phyloP scores from a whole-genome alignment of 1,140 invertebrate species.

The Drosophila eugracilis region DNA sequence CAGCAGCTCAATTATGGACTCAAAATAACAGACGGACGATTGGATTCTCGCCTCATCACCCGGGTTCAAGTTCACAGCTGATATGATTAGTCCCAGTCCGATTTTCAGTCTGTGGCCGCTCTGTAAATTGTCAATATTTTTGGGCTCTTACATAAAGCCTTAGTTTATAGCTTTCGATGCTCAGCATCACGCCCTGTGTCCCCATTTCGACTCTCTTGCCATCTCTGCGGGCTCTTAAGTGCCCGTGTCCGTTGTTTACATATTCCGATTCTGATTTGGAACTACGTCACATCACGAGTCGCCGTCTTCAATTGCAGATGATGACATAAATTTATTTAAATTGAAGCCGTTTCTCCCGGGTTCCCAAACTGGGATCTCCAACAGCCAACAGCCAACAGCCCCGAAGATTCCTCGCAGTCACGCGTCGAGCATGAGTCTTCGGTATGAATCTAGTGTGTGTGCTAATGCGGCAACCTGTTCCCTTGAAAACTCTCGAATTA shows the following conservation, averaged over 20 bases:
- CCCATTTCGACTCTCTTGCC: conserved; percentile 24
- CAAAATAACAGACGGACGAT: conserved; percentile 4
- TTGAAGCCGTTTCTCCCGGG: conserved; percentile 41
- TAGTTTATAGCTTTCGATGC: neutral
- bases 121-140: conserved; percentile 38
- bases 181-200: conserved; percentile 21
- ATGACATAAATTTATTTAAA: conserved; percentile 67
- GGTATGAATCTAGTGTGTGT: conserved; percentile 9
- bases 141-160: conserved; percentile 36
- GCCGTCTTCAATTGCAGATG: conserved; percentile 57
- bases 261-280: conserved; percentile 53
- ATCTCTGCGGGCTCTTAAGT: conserved; percentile 43
- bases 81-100: conserved; percentile 34
- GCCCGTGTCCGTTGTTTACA: conserved; percentile 56
- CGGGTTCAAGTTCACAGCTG: conserved; percentile 43
- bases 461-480: conserved; percentile 49
- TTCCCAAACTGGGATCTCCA: neutral
- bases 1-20: conserved; percentile 8
- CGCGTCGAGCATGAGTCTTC: conserved; percentile 40
- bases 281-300: conserved; percentile 48
- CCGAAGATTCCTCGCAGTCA: conserved; percentile 46
- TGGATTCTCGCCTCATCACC: conserved; percentile 30
- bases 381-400: conserved; percentile 2
- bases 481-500: conserved; percentile 63
- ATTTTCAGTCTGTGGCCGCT: conserved; percentile 17